Evolutionary conservation across 2,888 invertebrate species (phyloP), one percentile per base, ranked within the genome.

Genomic region (Prosapia bicincta): DNA sequence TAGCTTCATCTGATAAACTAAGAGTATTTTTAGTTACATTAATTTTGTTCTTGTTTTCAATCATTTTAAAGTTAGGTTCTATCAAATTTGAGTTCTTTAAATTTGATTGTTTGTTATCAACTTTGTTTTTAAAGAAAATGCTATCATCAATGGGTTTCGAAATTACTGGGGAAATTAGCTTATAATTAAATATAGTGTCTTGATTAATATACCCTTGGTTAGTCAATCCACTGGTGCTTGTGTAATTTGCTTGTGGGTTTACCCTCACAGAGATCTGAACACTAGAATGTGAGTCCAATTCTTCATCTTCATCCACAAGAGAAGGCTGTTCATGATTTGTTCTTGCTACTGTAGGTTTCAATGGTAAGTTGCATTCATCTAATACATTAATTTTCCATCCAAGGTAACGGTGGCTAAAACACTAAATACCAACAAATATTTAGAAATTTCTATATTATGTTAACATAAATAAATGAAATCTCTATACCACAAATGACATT

Each of bases 321-420:
- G 20, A 54, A 2, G 54, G 3, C 1, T 20, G 54, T 20, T 54
- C 54, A 54, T 20, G n/a, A 2, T 54, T 54, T 2, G 86, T 81
- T 5, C 90, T 90, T 25, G 87, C 89, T 0, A 85, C 85, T 69
- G 79, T 67, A 23, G 69, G 20, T 54, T 54, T 54, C 13, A 20
- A 20, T 76, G 84, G 82, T 23, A 84, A 85, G 79, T 94, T 93
- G 83, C 96, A 96, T 68, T 89, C 88, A 84, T 98, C 96, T 79
- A 93, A 87, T 0, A 98, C 95, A 84, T 95, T 92, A 82, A 98
- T 97, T 86, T 95, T 96, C 96, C 97, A 97, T 70, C 98, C 98
- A 82, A 98, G 90, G 84, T 97, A 91, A 78, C 96, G 93, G 85
- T 97, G 96, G 3, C 95, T 93, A 88, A 92, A 97, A 85, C 97